Percentiles rank a stretch among this genome's conserved stretches.
Evolutionary conservation across 2,797 vertebrate species (phyloP).

Genomic region (Amniataba percoides): DNA sequence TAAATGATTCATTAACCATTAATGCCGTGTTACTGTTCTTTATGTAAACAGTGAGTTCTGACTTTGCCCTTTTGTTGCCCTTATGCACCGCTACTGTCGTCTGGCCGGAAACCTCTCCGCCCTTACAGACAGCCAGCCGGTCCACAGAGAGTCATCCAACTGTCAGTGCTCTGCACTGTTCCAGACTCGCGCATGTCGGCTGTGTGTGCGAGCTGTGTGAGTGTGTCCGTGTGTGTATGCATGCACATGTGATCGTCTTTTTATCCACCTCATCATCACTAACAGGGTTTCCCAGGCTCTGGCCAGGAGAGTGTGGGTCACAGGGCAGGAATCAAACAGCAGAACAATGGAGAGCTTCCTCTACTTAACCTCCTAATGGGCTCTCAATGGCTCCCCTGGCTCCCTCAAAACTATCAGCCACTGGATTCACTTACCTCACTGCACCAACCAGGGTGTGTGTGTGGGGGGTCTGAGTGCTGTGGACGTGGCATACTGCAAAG

Average conservation of each 20-base stretch:
- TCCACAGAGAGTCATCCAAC: slow-evolving; percentile 82
- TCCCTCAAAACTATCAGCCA: slow-evolving; percentile 82
- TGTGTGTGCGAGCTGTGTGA: slow-evolving; percentile 13
- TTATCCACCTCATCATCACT: slow-evolving; percentile 82
- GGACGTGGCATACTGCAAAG: slow-evolving; percentile 54
- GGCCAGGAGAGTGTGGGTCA: slow-evolving; percentile 79
- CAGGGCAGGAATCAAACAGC: slow-evolving; percentile 83
- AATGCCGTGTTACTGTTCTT: slow-evolving; percentile 10
- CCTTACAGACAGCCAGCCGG: slow-evolving; percentile 71
- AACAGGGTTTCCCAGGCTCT: slow-evolving; percentile 84
- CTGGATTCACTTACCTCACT: slow-evolving; percentile 84
- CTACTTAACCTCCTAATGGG: slow-evolving; percentile 89
- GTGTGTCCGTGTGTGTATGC: slow-evolving; percentile 18
- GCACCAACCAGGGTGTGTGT: slow-evolving; percentile 66
- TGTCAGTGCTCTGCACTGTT: slow-evolving; percentile 78
- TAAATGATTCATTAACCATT: slow-evolving; percentile 3
- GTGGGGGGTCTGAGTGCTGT: slow-evolving; percentile 74
- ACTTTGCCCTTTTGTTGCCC: slow-evolving; percentile 70
- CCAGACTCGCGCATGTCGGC: slow-evolving; percentile 36
- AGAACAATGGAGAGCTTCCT: slow-evolving; percentile 86
- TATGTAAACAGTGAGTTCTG: slow-evolving; percentile 55
- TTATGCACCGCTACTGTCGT: slow-evolving; percentile 68
- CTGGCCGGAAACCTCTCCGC: slow-evolving; percentile 79
- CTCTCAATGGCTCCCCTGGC: slow-evolving; percentile 86
- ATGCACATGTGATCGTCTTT: slow-evolving; percentile 58